Percentiles rank a stretch among this genome's conserved stretches.
Conservation (phyloP, 2,113 vertebrate genomes). For the Epinephelus fuscoguttatus region DNA sequence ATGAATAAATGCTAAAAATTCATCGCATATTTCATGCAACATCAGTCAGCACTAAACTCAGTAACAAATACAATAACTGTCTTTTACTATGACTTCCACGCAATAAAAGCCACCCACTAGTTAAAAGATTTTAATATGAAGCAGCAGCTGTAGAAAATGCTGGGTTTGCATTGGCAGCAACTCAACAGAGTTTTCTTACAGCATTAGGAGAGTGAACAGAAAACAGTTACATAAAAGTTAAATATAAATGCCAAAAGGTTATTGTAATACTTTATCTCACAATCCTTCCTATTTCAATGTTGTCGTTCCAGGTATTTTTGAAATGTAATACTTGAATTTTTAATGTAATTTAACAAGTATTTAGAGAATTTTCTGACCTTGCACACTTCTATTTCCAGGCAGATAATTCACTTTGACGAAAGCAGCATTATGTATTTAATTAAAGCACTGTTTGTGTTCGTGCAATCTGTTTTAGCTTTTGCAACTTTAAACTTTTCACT, state of each 20-base stretch:
- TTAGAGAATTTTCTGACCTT: background rate
- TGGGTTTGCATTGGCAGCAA: too few relatives aligned
- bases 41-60: background rate
- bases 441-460: background rate
- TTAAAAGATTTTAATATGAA: too few relatives aligned
- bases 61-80: background rate
- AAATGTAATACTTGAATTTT: background rate
- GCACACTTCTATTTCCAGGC: background rate
- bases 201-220: too few relatives aligned
- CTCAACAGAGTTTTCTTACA: too few relatives aligned
- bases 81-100: background rate
- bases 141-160: too few relatives aligned
- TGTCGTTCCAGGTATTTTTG: background rate
- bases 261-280: background rate
- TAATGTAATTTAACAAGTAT: background rate
- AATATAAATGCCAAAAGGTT: background rate
- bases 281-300: too few relatives aligned
- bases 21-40: background rate
- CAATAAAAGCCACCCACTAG: background rate
- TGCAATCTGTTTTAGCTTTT: background rate
- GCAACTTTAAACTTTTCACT: background rate
- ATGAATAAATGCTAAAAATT: too few relatives aligned
- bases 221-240: too few relatives aligned
- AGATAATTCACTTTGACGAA: background rate
- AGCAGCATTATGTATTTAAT: background rate